These are phyloP conservation scores for Arion vulgaris DNA, from an alignment of 1,140 invertebrate species.

Conservation along the genomic window DNA sequence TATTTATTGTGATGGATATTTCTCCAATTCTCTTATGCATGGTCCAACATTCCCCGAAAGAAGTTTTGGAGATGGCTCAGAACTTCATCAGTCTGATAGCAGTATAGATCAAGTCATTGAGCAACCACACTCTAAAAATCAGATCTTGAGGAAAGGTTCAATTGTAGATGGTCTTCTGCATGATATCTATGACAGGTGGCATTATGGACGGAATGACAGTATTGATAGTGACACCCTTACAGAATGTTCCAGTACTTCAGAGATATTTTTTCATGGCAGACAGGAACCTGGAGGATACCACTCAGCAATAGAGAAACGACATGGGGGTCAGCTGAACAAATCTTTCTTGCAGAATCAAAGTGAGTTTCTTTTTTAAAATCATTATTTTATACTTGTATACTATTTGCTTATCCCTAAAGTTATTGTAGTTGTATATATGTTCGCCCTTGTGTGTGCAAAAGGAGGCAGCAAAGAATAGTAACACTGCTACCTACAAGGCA, in stretches of 20 bases:
- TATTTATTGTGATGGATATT: neutral
- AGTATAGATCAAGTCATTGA: neutral
- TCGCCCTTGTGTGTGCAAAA: no score
- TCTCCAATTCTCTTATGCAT: neutral
- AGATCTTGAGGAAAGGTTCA: constrained; percentile 50
- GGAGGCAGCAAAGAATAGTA: no score
- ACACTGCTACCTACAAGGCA: no score
- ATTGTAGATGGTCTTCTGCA: constrained; percentile 71
- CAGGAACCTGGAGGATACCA: constrained; percentile 48
- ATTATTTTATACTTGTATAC: no score
- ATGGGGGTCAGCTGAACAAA: constrained; percentile 52
- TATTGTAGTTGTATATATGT: no score
- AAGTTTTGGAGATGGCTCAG: neutral
- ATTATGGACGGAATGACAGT: constrained; percentile 66
- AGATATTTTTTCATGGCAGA: constrained; percentile 58
- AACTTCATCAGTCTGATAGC: constrained; percentile 11
- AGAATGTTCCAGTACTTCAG: constrained; percentile 70
- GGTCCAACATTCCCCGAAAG: neutral
- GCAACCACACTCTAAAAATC: neutral
- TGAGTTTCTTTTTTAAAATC: constrained; percentile 46
- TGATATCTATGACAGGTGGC: constrained; percentile 72
- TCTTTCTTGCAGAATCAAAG: constrained; percentile 63
- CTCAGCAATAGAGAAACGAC: constrained; percentile 56
- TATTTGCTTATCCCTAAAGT: no score
- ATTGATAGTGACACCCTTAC: constrained; percentile 72